Base-by-base conservation (phyloP, 2,113 vertebrate species). In the Calypte anna region DNA sequence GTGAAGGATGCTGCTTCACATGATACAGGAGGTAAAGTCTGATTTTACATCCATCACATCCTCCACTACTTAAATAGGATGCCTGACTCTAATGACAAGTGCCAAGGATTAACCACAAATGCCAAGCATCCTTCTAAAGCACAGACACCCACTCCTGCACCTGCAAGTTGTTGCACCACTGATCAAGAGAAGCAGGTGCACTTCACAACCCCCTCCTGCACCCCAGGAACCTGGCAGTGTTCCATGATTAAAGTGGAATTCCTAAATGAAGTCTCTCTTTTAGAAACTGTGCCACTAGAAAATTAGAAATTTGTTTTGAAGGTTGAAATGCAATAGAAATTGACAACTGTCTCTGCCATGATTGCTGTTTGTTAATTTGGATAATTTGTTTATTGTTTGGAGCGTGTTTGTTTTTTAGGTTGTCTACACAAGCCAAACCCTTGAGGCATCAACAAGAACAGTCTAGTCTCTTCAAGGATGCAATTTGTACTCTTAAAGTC, bases 331-430 rank as follows among this genome's bases (percentile, higher is more conserved):
- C 33, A 90, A 80, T 70, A 70, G 51, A 83, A 80, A 76, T 70
- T 86, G 81, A 80, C 68, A 82, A 58, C 25, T 63, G 67, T 72
- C 82, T 86, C 62, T 51, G 51, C 23, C 0, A 5, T 48, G 64
- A 94, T 70, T 92, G 67, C 44, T 92, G 67, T 38, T 90, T 33
- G 43, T 92, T 93, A 75, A 88, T 94, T 95, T 91, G 36, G 55
- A 66, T 94, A 91, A 88, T 88, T 91, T 88, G 51, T 88, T 94
- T 95, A 88, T 89, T 96, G 55, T 92, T 94, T 89, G 14, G 46
- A 75, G 15, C 88, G 55, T 91, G 17, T 81, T 91, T 91, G 33
- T 10, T 66, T 94, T 90, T 90, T 51, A 66, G 57, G 57, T 69
- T 25, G 22, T 75, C 57, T 96, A 36, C 91, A 82, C 64, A 75